Conservation (phyloP, 1,140 invertebrate genomes). For the Xylocopa sonorina region DNA sequence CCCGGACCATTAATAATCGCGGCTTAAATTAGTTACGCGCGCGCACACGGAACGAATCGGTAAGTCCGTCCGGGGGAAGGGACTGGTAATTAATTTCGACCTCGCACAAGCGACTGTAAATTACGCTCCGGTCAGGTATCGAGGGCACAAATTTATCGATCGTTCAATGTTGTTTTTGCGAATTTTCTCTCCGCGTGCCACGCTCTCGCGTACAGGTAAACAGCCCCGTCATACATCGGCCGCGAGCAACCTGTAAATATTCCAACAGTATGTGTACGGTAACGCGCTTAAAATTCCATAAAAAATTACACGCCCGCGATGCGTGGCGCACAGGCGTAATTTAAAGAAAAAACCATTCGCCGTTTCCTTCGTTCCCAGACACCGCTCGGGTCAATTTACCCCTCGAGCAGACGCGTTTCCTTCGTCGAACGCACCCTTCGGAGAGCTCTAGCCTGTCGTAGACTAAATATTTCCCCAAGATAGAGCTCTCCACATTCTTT, state of each 20-base stretch:
- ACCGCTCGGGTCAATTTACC: conserved; percentile 11
- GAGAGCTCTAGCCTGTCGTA: not conserved
- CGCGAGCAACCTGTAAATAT: not conserved
- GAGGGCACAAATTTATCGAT: conserved; percentile 24
- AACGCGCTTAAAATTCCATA: not conserved
- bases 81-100: conserved; percentile 51
- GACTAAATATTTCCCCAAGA: conserved; percentile 1
- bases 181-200: not conserved
- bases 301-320: not conserved
- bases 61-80: conserved; percentile 36
- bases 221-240: too few species aligned
- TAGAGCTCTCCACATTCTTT: not conserved
- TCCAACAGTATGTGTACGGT: not conserved
- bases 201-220: not conserved
- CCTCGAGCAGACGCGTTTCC: not conserved
- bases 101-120: conserved; percentile 46
- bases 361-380: not conserved
- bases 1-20: conserved; percentile 50
- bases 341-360: too few species aligned
- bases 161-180: conserved; percentile 24
- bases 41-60: conserved; percentile 51
- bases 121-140: conserved; percentile 33
- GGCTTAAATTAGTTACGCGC: conserved; percentile 55
- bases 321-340: too few species aligned
- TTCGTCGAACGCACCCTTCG: not conserved